A percentile compares a stretch with the other conserved stretches of the same genome.
These are phyloP conservation scores for Ornithoptera alexandrae DNA, from an alignment of 2,888 invertebrate genomes.

Conservation along the genomic window DNA sequence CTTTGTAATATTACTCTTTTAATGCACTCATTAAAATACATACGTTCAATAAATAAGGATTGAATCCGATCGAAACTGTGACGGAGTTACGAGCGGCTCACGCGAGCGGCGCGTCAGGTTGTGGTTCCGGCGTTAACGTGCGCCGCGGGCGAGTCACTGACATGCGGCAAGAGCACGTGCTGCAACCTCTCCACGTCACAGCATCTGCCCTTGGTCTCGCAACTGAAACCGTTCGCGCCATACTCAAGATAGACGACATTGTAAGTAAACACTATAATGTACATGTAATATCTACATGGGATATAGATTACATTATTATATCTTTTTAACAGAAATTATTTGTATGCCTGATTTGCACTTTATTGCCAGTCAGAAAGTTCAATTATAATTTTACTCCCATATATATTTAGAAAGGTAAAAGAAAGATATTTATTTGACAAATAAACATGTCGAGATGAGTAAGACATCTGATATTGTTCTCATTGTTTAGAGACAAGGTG, in stretches of 20 bases:
- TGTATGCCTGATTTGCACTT: too few species aligned
- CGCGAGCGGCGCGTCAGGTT: conserved; percentile 82
- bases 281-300: too few species aligned
- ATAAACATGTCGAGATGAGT: too few species aligned
- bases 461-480: too few species aligned
- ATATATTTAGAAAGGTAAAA: too few species aligned
- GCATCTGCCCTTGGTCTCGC: conserved; percentile 95
- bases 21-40: not conserved
- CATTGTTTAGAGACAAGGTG: too few species aligned
- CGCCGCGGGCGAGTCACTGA: conserved; percentile 97
- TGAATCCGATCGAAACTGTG: conserved; percentile 96
- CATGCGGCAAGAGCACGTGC: conserved; percentile 97
- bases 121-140: conserved; percentile 96
- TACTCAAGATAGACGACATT: conserved; percentile 99
- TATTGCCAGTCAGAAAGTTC: too few species aligned
- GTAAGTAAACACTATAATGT: conserved; percentile 80
- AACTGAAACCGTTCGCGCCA: conserved; percentile 97
- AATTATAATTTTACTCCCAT: too few species aligned
- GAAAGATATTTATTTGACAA: too few species aligned
- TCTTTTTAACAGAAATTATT: too few species aligned
- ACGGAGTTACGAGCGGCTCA: conserved; percentile 97
- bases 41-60: conserved; percentile 70
- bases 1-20: not conserved
- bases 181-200: conserved; percentile 98
- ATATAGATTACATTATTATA: too few species aligned